Conservation (phyloP, 2,797 vertebrate species). For the Labroides dimidiatus region DNA sequence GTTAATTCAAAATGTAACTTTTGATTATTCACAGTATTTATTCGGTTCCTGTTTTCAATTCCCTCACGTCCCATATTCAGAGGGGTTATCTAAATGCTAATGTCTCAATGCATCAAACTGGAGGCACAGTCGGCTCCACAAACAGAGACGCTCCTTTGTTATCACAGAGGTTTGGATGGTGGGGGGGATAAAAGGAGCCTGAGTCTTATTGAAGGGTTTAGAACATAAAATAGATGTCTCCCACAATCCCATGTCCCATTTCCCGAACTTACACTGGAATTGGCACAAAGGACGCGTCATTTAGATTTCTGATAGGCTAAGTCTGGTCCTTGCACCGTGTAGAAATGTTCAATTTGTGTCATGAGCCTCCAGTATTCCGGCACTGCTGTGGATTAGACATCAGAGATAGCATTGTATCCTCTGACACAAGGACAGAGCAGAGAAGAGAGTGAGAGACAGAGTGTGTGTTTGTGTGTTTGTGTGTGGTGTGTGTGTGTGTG, state of each 20-base stretch:
- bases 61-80: constrained; percentile 71
- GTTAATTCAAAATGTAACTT: constrained; percentile 77
- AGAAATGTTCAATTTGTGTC: constrained; percentile 74
- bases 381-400: constrained; percentile 53
- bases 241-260: constrained; percentile 62
- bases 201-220: constrained; percentile 71
- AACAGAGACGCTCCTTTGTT: constrained; percentile 75
- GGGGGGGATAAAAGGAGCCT: constrained; percentile 53
- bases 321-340: constrained; percentile 36
- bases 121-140: constrained; percentile 61
- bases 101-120: constrained; percentile 79
- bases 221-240: constrained; percentile 69
- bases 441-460: constrained; percentile 30
- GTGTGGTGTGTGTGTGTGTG: not conserved
- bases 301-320: constrained; percentile 67
- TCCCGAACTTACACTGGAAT: constrained; percentile 40
- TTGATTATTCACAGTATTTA: constrained; percentile 79
- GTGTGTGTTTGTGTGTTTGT: not conserved
- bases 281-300: constrained; percentile 66
- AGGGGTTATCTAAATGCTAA: constrained; percentile 89
- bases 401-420: constrained; percentile 58
- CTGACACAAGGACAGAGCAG: constrained; percentile 42
- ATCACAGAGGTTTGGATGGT: constrained; percentile 36
- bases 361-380: constrained; percentile 45
- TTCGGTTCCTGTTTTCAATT: constrained; percentile 76